Evolutionary conservation across 2,797 vertebrate genomes (phyloP).

Genomic region (Dallia pectoralis): DNA sequence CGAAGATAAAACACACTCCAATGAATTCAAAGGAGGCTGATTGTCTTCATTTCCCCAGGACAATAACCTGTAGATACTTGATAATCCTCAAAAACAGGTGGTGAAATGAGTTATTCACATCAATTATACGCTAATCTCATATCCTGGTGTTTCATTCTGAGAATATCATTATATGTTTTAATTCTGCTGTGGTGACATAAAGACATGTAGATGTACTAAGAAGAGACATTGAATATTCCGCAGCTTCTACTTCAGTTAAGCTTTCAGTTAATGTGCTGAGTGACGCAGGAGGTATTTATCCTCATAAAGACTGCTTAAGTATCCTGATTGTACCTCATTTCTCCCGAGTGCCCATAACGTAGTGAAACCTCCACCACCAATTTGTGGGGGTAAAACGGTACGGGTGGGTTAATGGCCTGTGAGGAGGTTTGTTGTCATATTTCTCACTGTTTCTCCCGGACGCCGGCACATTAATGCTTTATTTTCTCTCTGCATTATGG

Average conservation of each 20-base stretch:
- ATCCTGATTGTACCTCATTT: background rate
- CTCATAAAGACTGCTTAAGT: background rate
- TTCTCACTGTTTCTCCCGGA: slow-evolving; percentile 27
- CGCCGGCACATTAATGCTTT: slow-evolving; percentile 45
- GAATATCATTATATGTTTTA: slow-evolving; percentile 26
- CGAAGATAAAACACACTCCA: slow-evolving; percentile 17
- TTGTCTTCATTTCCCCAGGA: slow-evolving; percentile 37
- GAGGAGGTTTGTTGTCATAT: slow-evolving; percentile 37
- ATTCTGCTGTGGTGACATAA: background rate
- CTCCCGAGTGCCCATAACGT: background rate
- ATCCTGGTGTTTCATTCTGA: slow-evolving; percentile 41
- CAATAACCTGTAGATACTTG: slow-evolving; percentile 41
- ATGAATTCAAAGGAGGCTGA: slow-evolving; percentile 28
- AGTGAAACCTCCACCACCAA: background rate
- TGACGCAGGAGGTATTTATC: background rate
- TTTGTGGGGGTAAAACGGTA: slow-evolving; percentile 19
- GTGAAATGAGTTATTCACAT: slow-evolving; percentile 44
- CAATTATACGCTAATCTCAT: slow-evolving; percentile 51
- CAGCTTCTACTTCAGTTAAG: background rate
- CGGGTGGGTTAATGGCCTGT: slow-evolving; percentile 45
- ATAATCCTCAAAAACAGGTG: slow-evolving; percentile 29
- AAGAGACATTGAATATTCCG: background rate
- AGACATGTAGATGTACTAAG: background rate
- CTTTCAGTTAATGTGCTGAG: background rate
- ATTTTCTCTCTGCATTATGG: slow-evolving; percentile 33